Conservation (phyloP, 2,797 vertebrate genomes). For the Prionace glauca region DNA sequence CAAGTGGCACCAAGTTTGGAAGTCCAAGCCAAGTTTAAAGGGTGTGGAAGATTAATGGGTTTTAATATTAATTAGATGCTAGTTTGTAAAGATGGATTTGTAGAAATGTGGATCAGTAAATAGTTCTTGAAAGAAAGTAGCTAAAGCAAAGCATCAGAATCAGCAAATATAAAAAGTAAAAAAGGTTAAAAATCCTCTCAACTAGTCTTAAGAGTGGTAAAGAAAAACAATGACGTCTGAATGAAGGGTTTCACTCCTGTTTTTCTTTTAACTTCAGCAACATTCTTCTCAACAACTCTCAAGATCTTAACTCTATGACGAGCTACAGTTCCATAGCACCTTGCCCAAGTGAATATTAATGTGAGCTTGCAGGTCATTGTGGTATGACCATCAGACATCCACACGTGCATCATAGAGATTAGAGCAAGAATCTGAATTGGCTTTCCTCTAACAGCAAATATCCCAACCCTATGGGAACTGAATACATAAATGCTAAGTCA, state of each 20-base stretch:
- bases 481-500: background rate
- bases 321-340: background rate
- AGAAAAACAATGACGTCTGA: background rate
- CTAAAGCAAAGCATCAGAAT: background rate
- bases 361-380: background rate
- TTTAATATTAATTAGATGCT: background rate
- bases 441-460: background rate
- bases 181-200: background rate
- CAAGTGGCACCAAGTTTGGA: background rate
- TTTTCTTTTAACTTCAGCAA: background rate
- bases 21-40: background rate
- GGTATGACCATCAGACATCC: background rate
- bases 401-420: too few relatives aligned
- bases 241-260: background rate
- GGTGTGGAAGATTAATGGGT: background rate
- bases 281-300: background rate
- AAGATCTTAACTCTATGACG: background rate
- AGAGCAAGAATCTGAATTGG: background rate
- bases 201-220: background rate
- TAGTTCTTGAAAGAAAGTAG: background rate
- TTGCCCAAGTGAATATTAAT: background rate
- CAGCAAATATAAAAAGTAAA: background rate
- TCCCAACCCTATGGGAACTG: too few relatives aligned
- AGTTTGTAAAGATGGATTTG: background rate
- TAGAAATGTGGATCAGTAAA: background rate